Evolutionary conservation across 2,888 invertebrate species (phyloP), one percentile per base, ranked within the genome.

Genomic region (Sinelater perroti): DNA sequence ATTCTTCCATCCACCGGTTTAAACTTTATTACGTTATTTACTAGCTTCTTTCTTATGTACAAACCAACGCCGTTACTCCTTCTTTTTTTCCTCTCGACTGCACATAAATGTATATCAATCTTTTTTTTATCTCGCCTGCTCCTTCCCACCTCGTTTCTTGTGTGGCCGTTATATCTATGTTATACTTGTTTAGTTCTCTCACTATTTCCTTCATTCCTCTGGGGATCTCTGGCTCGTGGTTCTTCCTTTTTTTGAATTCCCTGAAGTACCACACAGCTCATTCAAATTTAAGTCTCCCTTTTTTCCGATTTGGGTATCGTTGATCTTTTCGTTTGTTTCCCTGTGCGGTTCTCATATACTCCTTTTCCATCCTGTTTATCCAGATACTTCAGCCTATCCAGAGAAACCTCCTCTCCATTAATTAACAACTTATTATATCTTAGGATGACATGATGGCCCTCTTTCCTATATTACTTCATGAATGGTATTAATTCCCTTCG

Each of bases 401-500:
- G 35, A 5, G 35, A 35, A 11, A 35, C 4, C 10, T 10, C n/a
- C 30, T 30, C 30, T 11, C 35, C 10, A n/a, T 35, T 35, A 3
- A 35, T 35, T 35, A 35, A 6, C 35, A 35, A 11, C 31, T 30
- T 45, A 7, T 45, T 30, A 17, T 30, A 45, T 17, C n/a, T 45
- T 45, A 16, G 31, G 5, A 45, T 13, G 16, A 20, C 30, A 17
- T 45, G 45, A 14, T 45, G 45, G 3, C 45, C 17, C 16, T 13
- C 31, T 11, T 45, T 16, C n/a, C 45, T 45, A 16, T 42, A 45
- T 28, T 45, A 18, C 31, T 13, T 30, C 45, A 45, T 45, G 18
- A 30, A 28, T 14, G n/a, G 1, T 45, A 45, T n/a, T 45, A 45
- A 45, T 45, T 45, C 45, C 7, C 20, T 45, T 6, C 16, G 45